A percentile compares a stretch with the other conserved stretches of the same genome.
Conservation (phyloP, 2,888 invertebrate genomes). For the Ennomos erosarius region DNA sequence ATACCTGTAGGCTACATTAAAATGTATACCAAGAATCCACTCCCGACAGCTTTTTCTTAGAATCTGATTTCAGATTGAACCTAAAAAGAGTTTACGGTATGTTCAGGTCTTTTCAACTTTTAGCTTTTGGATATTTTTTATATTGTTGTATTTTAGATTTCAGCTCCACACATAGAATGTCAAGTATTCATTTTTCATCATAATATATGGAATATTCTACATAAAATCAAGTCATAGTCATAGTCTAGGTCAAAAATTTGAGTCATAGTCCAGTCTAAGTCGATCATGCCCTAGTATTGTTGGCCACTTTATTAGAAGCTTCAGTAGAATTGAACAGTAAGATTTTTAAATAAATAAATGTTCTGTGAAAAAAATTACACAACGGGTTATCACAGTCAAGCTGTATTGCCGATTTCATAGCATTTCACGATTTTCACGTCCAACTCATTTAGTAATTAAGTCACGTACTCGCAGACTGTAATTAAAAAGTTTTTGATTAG, state of each 20-base stretch:
- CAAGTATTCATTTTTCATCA: too few species aligned
- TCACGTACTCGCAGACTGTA: conserved; percentile 5
- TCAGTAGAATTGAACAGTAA: too few species aligned
- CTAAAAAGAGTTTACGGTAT: conserved; percentile 16
- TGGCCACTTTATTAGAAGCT: too few species aligned
- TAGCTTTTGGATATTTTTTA: neutral
- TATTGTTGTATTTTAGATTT: too few species aligned
- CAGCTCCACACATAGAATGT: too few species aligned
- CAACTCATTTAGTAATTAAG: conserved; percentile 14
- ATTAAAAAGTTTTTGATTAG: conserved; percentile 28
- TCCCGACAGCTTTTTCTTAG: conserved; percentile 12
- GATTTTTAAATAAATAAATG: too few species aligned
- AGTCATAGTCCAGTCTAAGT: too few species aligned
- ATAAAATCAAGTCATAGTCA: too few species aligned
- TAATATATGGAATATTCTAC: too few species aligned
- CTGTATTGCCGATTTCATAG: neutral
- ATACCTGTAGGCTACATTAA: conserved; percentile 20
- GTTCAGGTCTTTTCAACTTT: neutral
- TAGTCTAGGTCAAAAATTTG: too few species aligned
- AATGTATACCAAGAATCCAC: conserved; percentile 16
- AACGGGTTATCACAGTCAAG: neutral
- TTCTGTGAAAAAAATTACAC: too few species aligned
- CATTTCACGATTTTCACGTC: conserved; percentile 11
- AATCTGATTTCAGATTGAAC: conserved; percentile 13
- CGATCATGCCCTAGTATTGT: too few species aligned